Evolutionary conservation across 2,888 invertebrate genomes (phyloP), one percentile per base, ranked within the genome.

Genomic region (Drosophila nr. perissopoda): DNA sequence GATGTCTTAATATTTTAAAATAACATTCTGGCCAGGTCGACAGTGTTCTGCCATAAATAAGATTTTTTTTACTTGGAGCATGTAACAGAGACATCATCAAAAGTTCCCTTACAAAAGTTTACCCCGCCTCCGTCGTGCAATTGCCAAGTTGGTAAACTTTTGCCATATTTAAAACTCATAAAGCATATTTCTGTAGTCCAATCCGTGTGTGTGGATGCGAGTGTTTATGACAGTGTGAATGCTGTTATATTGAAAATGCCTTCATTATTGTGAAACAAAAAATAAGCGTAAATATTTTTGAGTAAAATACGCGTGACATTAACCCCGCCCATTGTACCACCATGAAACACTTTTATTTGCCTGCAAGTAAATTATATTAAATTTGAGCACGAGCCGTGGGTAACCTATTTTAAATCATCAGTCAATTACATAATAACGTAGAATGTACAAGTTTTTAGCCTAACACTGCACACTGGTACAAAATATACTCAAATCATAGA

Each of bases 151-250:
- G 6, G 49, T n/a, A 42, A 76, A 85, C 59, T 79, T 79, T 78
- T 76, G 71, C 65, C 71, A 75, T 75, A 74, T 81, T 68, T 70
- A 75, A 82, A 83, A 78, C 81, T 76, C 76, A 70, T 71, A 82
- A 74, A 63, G 66, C 61, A 68, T 76, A 64, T 76, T 70, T 31
- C 63, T 70, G 36, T 57, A 60, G 56, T 21, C 29, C n/a, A 42
- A 29, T 31, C 7, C 46, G n/a, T n/a, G 27, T 16, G 40, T 54
- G 16, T 38, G 58, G 33, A 33, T 49, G 38, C 16, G 8, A 16
- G 36, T 57, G 33, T 53, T 11, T 57, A 36, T 57, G 33, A 49
- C 49, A 53, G 57, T 36, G 57, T 51, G 42, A n/a, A 13, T 60
- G 25, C 27, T 21, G 18, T n/a, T n/a, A 64, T 65, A 70, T 75